A percentile compares a stretch with the other conserved stretches of the same genome.
These are phyloP conservation scores for Collichthys lucidus DNA, from an alignment of 2,113 vertebrate species.

Conservation along the genomic window DNA sequence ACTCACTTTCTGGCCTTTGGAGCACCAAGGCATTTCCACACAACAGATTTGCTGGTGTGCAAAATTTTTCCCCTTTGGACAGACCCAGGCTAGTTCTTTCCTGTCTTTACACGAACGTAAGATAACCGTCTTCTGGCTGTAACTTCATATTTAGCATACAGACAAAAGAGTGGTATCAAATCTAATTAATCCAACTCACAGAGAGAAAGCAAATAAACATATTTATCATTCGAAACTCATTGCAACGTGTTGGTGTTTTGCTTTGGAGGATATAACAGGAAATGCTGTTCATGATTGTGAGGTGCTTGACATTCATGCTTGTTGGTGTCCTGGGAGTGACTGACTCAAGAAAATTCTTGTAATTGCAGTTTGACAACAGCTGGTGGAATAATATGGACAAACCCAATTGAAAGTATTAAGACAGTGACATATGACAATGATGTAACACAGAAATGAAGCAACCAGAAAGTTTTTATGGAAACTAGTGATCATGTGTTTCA, in stretches of 20 bases:
- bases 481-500: neutral
- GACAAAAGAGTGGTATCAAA: no score
- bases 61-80: no score
- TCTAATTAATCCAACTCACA: no score
- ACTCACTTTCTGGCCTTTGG: no score
- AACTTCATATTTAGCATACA: no score
- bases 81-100: no score
- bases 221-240: no score
- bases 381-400: neutral
- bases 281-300: accelerated
- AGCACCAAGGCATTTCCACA: no score
- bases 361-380: neutral
- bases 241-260: conserved; percentile 6
- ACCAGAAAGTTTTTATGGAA: neutral
- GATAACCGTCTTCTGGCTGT: no score
- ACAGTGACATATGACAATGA: neutral
- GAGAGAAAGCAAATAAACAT: no score
- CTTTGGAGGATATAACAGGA: conserved; percentile 9
- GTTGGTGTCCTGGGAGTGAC: neutral
- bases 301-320: neutral
- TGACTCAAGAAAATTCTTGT: neutral
- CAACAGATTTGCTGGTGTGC: no score
- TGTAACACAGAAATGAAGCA: neutral
- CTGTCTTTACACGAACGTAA: no score
- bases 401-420: neutral